Percentiles rank a stretch among this genome's conserved stretches.
Evolutionary conservation across 2,113 vertebrate species (phyloP).

Genomic region (Nicator chloris): DNA sequence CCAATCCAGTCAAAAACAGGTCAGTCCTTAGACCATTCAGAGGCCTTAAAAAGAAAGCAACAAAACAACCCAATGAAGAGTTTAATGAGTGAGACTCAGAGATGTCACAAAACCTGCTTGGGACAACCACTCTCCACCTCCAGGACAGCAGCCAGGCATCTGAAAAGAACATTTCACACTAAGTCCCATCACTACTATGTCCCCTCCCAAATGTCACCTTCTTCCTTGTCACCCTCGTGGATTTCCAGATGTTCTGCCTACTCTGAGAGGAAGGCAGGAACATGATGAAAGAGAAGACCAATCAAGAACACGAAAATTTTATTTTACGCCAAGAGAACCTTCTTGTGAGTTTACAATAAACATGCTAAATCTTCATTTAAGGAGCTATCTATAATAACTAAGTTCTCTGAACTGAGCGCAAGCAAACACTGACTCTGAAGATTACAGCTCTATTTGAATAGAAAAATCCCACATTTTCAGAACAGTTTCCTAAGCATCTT

Average conservation of each 20-base stretch:
- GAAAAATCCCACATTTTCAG: not conserved
- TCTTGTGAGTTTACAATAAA: not conserved
- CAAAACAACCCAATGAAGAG: not conserved
- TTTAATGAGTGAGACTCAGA: rapidly evolving
- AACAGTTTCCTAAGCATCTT: not conserved
- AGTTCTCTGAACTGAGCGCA: rapidly evolving
- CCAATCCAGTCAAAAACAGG: not conserved
- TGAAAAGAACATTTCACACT: not conserved
- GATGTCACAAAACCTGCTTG: not conserved
- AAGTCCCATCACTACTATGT: not conserved
- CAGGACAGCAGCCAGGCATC: not conserved
- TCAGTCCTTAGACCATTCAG: not conserved
- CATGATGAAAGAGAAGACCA: not conserved
- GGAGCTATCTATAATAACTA: not conserved
- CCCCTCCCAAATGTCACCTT: not conserved
- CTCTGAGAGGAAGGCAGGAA: not conserved
- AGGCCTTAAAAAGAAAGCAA: not conserved
- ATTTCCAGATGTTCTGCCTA: not conserved
- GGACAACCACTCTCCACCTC: not conserved
- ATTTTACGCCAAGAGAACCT: not conserved
- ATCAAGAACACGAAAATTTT: not conserved
- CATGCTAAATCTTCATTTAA: not conserved
- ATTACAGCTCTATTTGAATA: not conserved
- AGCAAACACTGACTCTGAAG: not conserved
- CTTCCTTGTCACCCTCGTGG: not conserved